Evolutionary conservation across 2,888 invertebrate genomes (phyloP), one percentile per base, ranked within the genome.

Genomic region (Zelleria hepariella): DNA sequence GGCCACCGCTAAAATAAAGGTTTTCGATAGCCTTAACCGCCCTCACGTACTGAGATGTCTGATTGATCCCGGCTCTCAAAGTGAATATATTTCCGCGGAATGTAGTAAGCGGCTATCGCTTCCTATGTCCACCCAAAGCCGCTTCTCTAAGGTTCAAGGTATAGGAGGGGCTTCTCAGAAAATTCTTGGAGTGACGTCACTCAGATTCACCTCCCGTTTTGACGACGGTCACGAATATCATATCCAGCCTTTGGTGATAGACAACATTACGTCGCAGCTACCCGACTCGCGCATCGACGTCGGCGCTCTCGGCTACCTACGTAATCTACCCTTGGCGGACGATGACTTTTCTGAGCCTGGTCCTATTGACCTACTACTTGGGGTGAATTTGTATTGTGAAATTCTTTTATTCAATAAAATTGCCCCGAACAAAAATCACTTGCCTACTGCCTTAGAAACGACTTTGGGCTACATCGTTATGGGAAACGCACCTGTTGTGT

Each of bases 341-440:
- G 61, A 61, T 58, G 26, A 27, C 8, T 62, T 59, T 55, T 47
- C 18, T 21, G 32, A 55, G 24, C 61, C 59, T 5, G 61, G 59
- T 26, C 53, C 58, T 15, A 62, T 62, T 55, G 62, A 62, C 47
- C 7, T 60, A 27, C 56, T 61, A 8, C 25, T 62, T 32, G 62
- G 61, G 2, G 62, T 62, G 1, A 61, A 62, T 32, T 4, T 60
- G 23, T 62, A 59, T 59, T 59, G 26, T 54, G 25, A 60, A 57
- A 57, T 62, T 26, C 56, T 61, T 15, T 25, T 59, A 32, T 55
- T 21, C 27, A 54, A 55, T 26, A 62, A 58, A 60, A 58, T 62
- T 32, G 51, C 23, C 26, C 5, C 26, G 4, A 26, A 26, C 23
- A 42, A 27, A 21, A 20, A 8, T 58, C 47, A 53, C 42, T 10